Conservation (phyloP, 2,113 vertebrate species). For the Protobothrops mucrosquamatus region DNA sequence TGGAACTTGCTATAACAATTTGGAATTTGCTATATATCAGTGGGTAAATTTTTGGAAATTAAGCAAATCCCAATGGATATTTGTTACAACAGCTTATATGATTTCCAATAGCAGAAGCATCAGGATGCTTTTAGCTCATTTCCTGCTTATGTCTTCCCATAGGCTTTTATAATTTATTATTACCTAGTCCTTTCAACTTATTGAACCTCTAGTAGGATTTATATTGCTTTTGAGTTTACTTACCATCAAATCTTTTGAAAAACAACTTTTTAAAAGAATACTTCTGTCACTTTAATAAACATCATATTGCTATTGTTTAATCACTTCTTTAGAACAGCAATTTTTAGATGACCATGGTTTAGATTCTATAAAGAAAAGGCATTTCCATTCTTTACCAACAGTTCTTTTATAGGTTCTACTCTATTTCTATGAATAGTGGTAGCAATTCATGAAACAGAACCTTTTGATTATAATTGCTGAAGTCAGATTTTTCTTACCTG, state of each 20-base stretch:
- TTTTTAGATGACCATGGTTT: background rate
- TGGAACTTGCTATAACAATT: background rate
- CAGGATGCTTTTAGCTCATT: background rate
- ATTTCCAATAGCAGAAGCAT: background rate
- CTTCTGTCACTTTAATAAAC: background rate
- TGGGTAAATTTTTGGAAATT: background rate
- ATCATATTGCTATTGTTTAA: background rate
- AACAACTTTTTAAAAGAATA: background rate
- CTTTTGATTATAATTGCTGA: background rate
- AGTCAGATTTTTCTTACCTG: slow-evolving; percentile 75
- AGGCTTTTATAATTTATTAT: background rate
- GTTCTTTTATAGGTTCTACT: background rate
- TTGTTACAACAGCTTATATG: background rate
- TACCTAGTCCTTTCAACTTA: background rate
- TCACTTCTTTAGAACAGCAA: background rate
- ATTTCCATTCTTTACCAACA: background rate
- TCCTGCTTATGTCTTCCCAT: background rate
- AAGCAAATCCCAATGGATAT: background rate
- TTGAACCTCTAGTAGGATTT: background rate
- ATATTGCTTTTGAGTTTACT: background rate
- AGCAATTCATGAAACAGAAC: background rate
- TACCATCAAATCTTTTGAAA: background rate
- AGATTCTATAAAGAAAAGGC: background rate
- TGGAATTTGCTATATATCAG: background rate
- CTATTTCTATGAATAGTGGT: background rate